Conservation (phyloP, 1,140 invertebrate genomes). For the Condylostylus longicornis region DNA sequence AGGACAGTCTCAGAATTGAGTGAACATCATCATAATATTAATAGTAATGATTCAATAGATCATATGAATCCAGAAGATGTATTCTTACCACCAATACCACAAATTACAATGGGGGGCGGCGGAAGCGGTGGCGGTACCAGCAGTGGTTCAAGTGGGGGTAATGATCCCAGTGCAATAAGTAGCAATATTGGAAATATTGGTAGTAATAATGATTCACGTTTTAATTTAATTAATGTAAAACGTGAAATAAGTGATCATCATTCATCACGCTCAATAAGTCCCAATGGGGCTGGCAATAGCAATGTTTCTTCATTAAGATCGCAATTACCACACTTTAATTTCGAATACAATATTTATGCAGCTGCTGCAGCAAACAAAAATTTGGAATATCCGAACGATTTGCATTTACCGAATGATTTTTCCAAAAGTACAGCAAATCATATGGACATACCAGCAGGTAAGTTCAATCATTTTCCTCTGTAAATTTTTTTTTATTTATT, state of each 20-base stretch:
- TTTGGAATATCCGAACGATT: slow-evolving; percentile 26
- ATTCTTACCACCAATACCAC: slow-evolving; percentile 28
- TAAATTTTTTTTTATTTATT: no score
- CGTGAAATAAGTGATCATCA: slow-evolving; percentile 20
- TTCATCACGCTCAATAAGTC: slow-evolving; percentile 5
- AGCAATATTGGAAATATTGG: no score
- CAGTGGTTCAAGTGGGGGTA: no score
- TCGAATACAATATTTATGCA: slow-evolving; percentile 26
- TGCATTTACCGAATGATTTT: slow-evolving; percentile 29
- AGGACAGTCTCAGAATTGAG: slow-evolving; percentile 15
- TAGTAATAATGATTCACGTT: slow-evolving; percentile 21
- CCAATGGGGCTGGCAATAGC: slow-evolving; percentile 10
- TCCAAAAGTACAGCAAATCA: slow-evolving; percentile 29
- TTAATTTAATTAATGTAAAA: slow-evolving; percentile 23
- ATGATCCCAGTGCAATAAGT: no score
- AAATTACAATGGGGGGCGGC: slow-evolving; percentile 26
- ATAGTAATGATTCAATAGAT: slow-evolving; percentile 18
- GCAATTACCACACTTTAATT: slow-evolving; percentile 20
- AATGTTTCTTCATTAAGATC: slow-evolving; percentile 6
- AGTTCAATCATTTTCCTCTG: no score
- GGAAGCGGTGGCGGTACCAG: no score
- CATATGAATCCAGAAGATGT: slow-evolving; percentile 24
- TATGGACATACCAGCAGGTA: slow-evolving; percentile 32
- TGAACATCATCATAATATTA: slow-evolving; percentile 13
- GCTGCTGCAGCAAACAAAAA: slow-evolving; percentile 8